Base-by-base conservation (phyloP, 2,888 invertebrate species). In the Podotricha telesiphe region DNA sequence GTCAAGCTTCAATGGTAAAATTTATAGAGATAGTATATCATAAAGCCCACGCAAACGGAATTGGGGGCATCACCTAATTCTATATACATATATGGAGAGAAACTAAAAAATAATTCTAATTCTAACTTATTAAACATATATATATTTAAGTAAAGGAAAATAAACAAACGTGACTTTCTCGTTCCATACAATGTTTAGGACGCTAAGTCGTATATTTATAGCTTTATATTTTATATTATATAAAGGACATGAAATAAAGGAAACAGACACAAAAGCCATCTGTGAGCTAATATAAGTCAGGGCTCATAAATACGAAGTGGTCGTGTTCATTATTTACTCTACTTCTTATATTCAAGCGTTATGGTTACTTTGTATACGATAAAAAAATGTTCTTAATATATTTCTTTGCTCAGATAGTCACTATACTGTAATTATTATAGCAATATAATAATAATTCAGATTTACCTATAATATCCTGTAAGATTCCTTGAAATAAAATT, bases 181-280 rank as follows among this genome's bases (percentile, higher is more conserved):
- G 2, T 17, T 65, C 17, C 55, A 34, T 55, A 34, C 42, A 56
- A 19, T 53, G 28, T 34, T 55, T 65, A 47, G 17, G 15, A 17
- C 15, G 34, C 34, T 55, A 42, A 56, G 42, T 17, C 28, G 19
- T 22, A 34, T 65, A 56, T 65, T 55, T 45, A 62, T 62, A 28
- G 51, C 51, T 20, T 64, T 67, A 63, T 67, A 70, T 63, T 67
- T 67, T 63, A 50, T 67, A 69, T 48, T 34, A 56, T 75, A 65
- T 61, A 76, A 79, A 76, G 75, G 75, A 75, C 77, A 73, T 74
- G 66, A 72, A 73, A 78, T 80, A 79, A 78, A 79, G 74, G 78
- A 78, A 79, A 74, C 67, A 65, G 56, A 65, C 55, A 65, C 56
- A 56, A 56, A 56, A 56, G 37, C 65, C 47, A 56, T 65, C 56